phyloP scores from a whole-genome alignment of 2,888 invertebrate species.

The Meteorus cinctellus region DNA sequence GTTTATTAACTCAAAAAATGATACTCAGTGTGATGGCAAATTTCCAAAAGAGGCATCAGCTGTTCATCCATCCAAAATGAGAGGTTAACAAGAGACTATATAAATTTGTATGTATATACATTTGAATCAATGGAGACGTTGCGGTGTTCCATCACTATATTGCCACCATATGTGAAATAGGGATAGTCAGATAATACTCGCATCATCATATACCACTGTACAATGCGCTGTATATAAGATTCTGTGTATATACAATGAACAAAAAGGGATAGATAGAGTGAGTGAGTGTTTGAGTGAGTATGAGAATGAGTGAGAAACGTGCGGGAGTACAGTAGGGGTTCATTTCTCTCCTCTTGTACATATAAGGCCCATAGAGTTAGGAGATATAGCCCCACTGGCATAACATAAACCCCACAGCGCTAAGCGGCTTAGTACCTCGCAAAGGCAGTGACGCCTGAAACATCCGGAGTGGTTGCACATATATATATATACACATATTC shows the following conservation, averaged over 20 bases:
- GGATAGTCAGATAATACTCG: conserved; percentile 58
- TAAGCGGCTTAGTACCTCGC: conserved; percentile 72
- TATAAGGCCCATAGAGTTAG: conserved; percentile 64
- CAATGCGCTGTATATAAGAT: neutral
- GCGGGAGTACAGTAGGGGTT: conserved; percentile 8
- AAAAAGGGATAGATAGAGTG: neutral
- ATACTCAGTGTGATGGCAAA: neutral
- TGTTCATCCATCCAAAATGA: conserved; percentile 3
- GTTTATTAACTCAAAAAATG: neutral
- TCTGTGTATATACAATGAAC: neutral
- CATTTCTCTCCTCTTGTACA: conserved; percentile 40
- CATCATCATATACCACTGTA: conserved; percentile 9
- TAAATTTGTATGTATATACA: neutral
- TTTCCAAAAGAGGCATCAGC: neutral
- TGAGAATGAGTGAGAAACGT: conserved; percentile 41
- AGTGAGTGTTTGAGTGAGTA: conserved; percentile 12
- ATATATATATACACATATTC: neutral
- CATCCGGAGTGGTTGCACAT: conserved; percentile 56
- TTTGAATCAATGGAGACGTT: conserved; percentile 14
- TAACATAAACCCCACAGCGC: conserved; percentile 71
- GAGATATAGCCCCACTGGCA: conserved; percentile 65
- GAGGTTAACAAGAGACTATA: neutral
- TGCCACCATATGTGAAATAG: conserved; percentile 61
- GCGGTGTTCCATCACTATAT: conserved; percentile 42
- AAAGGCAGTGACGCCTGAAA: conserved; percentile 72